Evolutionary conservation across 2,113 vertebrate species (phyloP).

Genomic region (Rhinopomastus cyanomelas): DNA sequence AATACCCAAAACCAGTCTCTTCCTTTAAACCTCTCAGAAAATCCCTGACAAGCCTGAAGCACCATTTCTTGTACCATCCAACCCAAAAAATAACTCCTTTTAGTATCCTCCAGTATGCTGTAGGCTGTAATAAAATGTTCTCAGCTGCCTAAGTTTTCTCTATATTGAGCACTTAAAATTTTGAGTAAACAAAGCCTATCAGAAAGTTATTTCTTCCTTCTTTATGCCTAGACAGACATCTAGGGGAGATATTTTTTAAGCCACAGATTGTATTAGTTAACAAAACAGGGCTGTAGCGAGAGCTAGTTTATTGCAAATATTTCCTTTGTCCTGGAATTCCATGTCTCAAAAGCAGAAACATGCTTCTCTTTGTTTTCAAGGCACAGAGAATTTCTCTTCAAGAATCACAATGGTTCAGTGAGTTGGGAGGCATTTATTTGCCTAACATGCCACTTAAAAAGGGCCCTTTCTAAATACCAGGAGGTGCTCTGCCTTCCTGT

Average conservation of each 20-base stretch:
- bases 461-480: background rate
- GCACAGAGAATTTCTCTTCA: background rate
- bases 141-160: background rate
- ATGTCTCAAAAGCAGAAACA: background rate
- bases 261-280: background rate
- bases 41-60: background rate
- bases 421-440: background rate
- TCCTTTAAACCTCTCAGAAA: background rate
- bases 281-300: background rate
- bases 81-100: constrained; percentile 50
- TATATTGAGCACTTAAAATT: background rate
- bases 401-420: background rate
- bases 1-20: background rate
- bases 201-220: background rate
- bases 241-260: background rate
- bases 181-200: background rate
- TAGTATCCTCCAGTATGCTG: constrained; percentile 12
- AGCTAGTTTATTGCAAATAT: background rate
- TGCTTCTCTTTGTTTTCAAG: background rate
- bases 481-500: background rate
- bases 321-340: background rate
- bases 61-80: constrained; percentile 33
- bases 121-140: background rate
- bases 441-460: background rate
- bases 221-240: accelerated